Conservation (phyloP, 1,140 invertebrate genomes). For the Manduca sexta region DNA sequence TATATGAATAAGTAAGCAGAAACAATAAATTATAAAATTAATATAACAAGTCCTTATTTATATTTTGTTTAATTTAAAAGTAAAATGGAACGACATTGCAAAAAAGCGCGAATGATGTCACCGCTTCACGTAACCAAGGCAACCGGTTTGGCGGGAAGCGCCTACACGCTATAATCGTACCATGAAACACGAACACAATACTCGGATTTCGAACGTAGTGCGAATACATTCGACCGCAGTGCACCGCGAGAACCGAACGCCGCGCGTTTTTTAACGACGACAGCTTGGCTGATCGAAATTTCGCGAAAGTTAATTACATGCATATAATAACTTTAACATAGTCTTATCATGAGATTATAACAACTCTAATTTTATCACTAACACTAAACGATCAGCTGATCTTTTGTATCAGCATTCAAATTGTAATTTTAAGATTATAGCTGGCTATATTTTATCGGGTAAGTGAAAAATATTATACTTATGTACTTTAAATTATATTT, state of each 20-base stretch:
- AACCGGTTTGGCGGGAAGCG: slow-evolving; percentile 61
- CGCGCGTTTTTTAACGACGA: slow-evolving; percentile 41
- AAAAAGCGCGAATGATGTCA: slow-evolving; percentile 6
- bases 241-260: slow-evolving; percentile 56
- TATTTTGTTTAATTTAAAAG: not conserved
- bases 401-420: no score
- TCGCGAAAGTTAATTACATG: slow-evolving; percentile 24
- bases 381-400: no score
- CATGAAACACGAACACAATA: slow-evolving; percentile 3
- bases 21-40: no score
- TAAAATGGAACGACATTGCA: slow-evolving; percentile 7
- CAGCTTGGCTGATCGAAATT: slow-evolving; percentile 56
- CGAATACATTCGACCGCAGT: slow-evolving; percentile 62
- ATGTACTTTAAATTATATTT: no score
- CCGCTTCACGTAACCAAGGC: slow-evolving; percentile 50
- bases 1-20: no score
- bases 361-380: no score
- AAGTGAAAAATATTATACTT: no score
- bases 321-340: no score
- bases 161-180: slow-evolving; percentile 28
- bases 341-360: no score
- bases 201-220: slow-evolving; percentile 12
- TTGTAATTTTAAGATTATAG: no score
- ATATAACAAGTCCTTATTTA: no score
- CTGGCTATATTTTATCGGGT: no score